A percentile compares a stretch with the other conserved stretches of the same genome.
phyloP scores from a whole-genome alignment of 2,797 vertebrate genomes.

The Chaunax sp. region DNA sequence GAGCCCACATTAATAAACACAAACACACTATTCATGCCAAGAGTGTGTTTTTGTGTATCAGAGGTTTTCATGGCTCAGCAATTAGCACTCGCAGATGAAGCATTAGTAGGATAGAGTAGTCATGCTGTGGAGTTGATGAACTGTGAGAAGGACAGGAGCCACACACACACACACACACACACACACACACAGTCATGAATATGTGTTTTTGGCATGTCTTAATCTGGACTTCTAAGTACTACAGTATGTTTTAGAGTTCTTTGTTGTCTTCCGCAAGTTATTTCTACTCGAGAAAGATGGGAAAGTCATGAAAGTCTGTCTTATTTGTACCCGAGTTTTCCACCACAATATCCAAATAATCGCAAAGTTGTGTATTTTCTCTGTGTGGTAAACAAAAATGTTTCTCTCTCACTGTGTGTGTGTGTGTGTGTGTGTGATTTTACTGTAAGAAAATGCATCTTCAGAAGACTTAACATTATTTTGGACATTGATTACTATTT shows the following conservation, averaged over 20 bases:
- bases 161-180: constrained; percentile 5
- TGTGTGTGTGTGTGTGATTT: not conserved
- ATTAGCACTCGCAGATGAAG: constrained; percentile 93
- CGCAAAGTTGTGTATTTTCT: constrained; percentile 40
- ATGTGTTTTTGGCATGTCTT: constrained; percentile 54
- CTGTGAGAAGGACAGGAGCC: constrained; percentile 96
- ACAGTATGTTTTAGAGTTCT: constrained; percentile 38
- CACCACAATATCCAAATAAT: constrained; percentile 4
- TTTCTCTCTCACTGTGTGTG: not conserved
- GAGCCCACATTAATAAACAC: constrained; percentile 24
- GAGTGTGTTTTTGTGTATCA: constrained; percentile 47
- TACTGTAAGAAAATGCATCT: not conserved
- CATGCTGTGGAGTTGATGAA: constrained; percentile 99
- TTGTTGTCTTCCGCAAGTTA: constrained; percentile 17
- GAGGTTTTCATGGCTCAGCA: constrained; percentile 80
- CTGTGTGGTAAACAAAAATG: constrained; percentile 31
- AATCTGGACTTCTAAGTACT: constrained; percentile 52
- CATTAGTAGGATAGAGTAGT: constrained; percentile 89
- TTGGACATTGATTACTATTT: constrained; percentile 13
- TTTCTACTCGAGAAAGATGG: constrained; percentile 1
- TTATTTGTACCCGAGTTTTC: constrained; percentile 1
- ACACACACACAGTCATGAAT: constrained; percentile 74
- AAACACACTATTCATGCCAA: constrained; percentile 25
- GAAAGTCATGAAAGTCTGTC: constrained; percentile 19
- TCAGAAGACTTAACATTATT: constrained; percentile 17